These are phyloP conservation scores for Aldabrachelys gigantea DNA, from an alignment of 2,113 vertebrate genomes.

Conservation along the genomic window DNA sequence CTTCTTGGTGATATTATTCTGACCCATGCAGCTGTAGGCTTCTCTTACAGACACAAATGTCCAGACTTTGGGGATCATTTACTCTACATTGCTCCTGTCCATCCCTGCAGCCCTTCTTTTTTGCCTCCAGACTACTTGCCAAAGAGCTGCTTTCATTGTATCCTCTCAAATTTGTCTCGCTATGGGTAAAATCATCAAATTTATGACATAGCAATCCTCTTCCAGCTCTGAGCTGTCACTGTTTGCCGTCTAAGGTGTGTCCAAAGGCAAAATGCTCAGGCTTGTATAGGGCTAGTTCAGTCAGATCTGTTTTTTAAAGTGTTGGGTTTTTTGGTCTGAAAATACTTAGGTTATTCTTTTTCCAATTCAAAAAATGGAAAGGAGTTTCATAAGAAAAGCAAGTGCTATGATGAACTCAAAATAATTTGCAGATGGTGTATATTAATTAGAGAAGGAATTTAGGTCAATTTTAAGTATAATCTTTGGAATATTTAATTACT, in stretches of 20 bases:
- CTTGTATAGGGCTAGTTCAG: slow-evolving; percentile 1
- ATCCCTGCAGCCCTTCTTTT: slow-evolving; percentile 2
- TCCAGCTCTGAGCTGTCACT: slow-evolving; percentile 22
- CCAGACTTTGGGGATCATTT: slow-evolving; percentile 37
- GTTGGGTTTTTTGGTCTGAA: not conserved
- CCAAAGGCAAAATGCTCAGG: slow-evolving; percentile 7
- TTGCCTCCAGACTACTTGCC: slow-evolving; percentile 17
- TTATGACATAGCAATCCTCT: not conserved
- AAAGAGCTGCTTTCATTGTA: slow-evolving; percentile 22
- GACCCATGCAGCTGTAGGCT: slow-evolving; percentile 42
- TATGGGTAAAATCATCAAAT: slow-evolving; percentile 10
- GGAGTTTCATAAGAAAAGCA: not conserved
- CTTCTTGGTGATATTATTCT: slow-evolving; percentile 36
- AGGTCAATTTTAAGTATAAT: not conserved
- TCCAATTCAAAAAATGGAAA: not conserved
- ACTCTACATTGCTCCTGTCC: slow-evolving; percentile 23
- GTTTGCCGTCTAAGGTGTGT: not conserved
- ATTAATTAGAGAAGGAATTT: slow-evolving; percentile 51
- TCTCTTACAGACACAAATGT: slow-evolving; percentile 31
- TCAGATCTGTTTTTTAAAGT: slow-evolving; percentile 37
- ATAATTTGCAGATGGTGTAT: slow-evolving; percentile 38
- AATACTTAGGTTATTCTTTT: not conserved
- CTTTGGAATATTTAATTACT: not conserved
- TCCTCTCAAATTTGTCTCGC: slow-evolving; percentile 13
- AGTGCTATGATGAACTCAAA: slow-evolving; percentile 30